Base-by-base conservation (phyloP, 2,888 invertebrate species). In the Hirudinaria manillensis region DNA sequence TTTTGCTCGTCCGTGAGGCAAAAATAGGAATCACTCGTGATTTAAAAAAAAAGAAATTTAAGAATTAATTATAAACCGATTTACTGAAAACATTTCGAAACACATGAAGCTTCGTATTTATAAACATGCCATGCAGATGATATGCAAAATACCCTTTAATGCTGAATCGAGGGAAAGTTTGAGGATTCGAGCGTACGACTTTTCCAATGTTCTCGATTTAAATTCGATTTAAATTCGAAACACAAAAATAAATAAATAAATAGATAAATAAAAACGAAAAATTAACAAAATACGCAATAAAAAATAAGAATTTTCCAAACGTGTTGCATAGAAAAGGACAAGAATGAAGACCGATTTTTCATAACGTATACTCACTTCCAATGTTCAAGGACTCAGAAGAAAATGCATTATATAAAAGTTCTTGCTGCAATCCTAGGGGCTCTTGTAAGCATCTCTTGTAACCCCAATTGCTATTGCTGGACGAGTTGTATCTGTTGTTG, bases 131-230 rank as follows among this genome's bases (percentile, higher is more conserved):
- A 61, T 61, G 24, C 61, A 27, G 61, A 24, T 61, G 61, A 61
- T 61, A 61, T 61, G 61, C 61, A 61, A 24, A 61, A 29, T 61
- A 61, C 61, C 61, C 61, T 61, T 61, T 61, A 27, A 29, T 61
- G 45, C 1, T 45, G 3, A 45, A 45, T 45, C 45, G 45, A 45
- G 45, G 45, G 45, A 45, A 36, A 45, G 45, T 45, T 45, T 45
- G 45, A 45, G 45, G 45, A 45, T 45, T 2, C 45, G 45, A 45
- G 45, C 45, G 16, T 10, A 45, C 45, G 45, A 45, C 45, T 45
- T 45, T 45, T 45, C 45, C 13, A 45, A 45, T 45, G 10, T 45
- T 45, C 16, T 16, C 1, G 13, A 16, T 45, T 45, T 16, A 45
- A 16, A 16, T 45, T 45, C 45, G 45, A 45, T 45, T 45, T 45